phyloP scores from a whole-genome alignment of 2,888 invertebrate species.

The Meghimatium bilineatum region DNA sequence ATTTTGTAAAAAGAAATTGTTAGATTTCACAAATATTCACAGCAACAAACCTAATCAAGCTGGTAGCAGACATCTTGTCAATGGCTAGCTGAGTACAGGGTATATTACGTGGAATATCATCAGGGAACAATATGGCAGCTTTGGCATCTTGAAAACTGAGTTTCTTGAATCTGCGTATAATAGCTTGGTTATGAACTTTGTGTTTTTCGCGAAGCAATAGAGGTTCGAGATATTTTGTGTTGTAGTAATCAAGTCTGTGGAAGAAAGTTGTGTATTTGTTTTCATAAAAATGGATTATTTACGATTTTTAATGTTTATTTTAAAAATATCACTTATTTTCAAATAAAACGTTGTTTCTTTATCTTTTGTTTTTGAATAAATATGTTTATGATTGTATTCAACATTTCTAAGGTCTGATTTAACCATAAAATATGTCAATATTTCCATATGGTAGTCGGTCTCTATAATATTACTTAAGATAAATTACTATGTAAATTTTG shows the following conservation, averaged over 20 bases:
- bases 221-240: slow-evolving; percentile 94
- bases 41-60: slow-evolving; percentile 28
- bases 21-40: neutral
- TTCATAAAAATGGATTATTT: neutral
- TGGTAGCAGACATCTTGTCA: neutral
- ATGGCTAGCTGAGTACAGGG: neutral
- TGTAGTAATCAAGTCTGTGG: slow-evolving; percentile 91
- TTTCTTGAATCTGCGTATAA: slow-evolving; percentile 84
- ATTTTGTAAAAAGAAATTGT: neutral
- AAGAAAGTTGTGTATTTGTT: neutral
- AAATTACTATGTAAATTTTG: neutral
- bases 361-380: no score
- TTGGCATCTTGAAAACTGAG: slow-evolving; percentile 93
- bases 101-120: slow-evolving; percentile 1
- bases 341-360: no score
- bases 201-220: slow-evolving; percentile 88
- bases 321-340: no score
- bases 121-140: slow-evolving; percentile 51
- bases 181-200: slow-evolving; percentile 89
- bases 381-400: neutral
- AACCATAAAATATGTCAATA: neutral
- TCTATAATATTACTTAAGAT: neutral
- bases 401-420: neutral
- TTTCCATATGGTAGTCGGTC: neutral
- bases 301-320: no score